Evolutionary conservation across 1,140 invertebrate species (phyloP), one percentile per base, ranked within the genome.

Genomic region (Bombus confusus): DNA sequence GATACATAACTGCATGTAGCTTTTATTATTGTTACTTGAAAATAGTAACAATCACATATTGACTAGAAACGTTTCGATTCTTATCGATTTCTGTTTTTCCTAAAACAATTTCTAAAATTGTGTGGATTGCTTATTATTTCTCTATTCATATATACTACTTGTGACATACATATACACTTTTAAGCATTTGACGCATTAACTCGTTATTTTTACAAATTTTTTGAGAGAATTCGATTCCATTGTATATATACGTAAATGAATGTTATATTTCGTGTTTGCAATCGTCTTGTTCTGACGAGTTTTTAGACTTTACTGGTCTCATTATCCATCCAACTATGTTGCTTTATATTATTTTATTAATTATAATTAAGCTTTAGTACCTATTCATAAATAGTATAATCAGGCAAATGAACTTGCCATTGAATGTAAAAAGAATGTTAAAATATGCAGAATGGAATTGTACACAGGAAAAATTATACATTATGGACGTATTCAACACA

Each of bases 311-410:
- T 77, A 87, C 81, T 90, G 88, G 74, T 85, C 68, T 87, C 77
- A 64, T 74, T 90, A 89, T 90, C 85, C 88, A 89, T 79, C 85
- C 78, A 88, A 88, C 83, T 81, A 86, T 83, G 83, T 89, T 88
- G 81, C 64, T 89, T 64, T 82, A 79, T 78, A 73, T 76, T 85
- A 83, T 59, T 83, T 83, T 81, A 71, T 78, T 66, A 31, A 52
- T 80, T 66, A 31, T 77, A 78, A 39, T 88, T 88, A 73, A 89
- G 37, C 69, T 75, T 88, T 89, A 80, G 85, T 77, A 68, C 79
- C 34, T 75, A 86, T 73, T 47, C 31, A 68, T 37, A 64, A 68
- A 47, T 68, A 41, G 57, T 18, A 39, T 81, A 80, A 85, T 85
- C 78, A 57, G 66, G 78, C n/a, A 66, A 85, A 74, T 39, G 71